Conservation (phyloP, 2,888 invertebrate species). For the Salticus scenicus region DNA sequence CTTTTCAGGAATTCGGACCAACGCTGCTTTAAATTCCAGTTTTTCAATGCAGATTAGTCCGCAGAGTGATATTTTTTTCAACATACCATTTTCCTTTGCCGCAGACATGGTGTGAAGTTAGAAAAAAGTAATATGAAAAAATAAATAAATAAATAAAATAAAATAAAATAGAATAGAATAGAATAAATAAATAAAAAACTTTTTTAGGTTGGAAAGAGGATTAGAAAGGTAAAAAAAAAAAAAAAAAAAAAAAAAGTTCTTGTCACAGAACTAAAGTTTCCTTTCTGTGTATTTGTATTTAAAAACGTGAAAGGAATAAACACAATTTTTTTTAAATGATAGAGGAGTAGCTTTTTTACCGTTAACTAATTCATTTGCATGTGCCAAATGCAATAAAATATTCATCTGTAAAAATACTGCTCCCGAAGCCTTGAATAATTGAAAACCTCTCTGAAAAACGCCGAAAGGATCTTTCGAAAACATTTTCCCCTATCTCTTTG, state of each 20-base stretch:
- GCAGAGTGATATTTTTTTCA: not conserved
- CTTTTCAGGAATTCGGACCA: not conserved
- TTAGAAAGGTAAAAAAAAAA: too few relatives aligned
- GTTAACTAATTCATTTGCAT: conserved; percentile 60
- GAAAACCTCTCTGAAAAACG: conserved; percentile 23
- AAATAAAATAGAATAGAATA: conserved; percentile 4
- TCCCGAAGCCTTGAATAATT: conserved; percentile 61
- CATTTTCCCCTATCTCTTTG: not conserved
- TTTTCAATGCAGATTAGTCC: conserved; percentile 43
- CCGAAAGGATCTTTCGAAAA: conserved; percentile 12
- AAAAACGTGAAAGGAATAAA: conserved; percentile 49
- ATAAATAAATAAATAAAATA: too few relatives aligned
- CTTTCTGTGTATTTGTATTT: conserved; percentile 26
- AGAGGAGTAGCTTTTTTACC: conserved; percentile 21
- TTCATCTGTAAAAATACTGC: conserved; percentile 51
- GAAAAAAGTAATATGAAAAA: not conserved
- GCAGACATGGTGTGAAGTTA: not conserved
- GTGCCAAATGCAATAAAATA: conserved; percentile 52
- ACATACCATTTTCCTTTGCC: not conserved
- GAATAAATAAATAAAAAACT: not conserved
- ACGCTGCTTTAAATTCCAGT: conserved; percentile 6
- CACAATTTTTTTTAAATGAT: conserved; percentile 35
- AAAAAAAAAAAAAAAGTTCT: conserved; percentile 14
- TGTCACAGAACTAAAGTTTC: conserved; percentile 44
- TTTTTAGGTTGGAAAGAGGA: not conserved